Percentiles rank a stretch among this genome's conserved stretches.
Evolutionary conservation across 1,140 invertebrate genomes (phyloP).

Genomic region (Drosophila equinoxialis): DNA sequence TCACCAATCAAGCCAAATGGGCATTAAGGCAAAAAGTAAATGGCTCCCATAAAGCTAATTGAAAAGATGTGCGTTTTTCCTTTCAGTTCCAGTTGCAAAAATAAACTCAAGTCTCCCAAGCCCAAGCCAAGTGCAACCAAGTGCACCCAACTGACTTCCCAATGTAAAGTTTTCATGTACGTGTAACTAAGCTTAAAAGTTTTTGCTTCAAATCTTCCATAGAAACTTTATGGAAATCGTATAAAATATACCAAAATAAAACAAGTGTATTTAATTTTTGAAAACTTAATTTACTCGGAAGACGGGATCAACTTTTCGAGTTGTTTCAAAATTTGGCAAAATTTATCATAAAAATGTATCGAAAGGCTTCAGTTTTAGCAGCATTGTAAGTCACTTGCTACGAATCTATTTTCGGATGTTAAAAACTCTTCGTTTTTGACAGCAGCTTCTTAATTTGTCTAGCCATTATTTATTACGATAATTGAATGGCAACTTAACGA

Average conservation of each 20-base stretch:
- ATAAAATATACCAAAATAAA: neutral
- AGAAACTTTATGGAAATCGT: neutral
- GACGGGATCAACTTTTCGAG: neutral
- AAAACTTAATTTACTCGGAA: too few relatives aligned
- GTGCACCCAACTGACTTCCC: neutral
- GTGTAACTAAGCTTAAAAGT: neutral
- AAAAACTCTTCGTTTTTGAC: neutral
- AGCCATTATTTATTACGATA: conserved; percentile 1
- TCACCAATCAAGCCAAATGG: neutral
- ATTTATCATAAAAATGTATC: too few relatives aligned
- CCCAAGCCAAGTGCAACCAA: neutral
- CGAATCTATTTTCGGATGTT: too few relatives aligned
- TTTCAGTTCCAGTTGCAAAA: too few relatives aligned
- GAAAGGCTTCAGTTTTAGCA: too few relatives aligned
- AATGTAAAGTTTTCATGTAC: neutral
- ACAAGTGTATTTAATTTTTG: neutral
- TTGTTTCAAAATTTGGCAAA: too few relatives aligned
- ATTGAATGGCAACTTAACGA: conserved; percentile 7
- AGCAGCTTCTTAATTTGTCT: conserved; percentile 2
- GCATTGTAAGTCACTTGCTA: too few relatives aligned
- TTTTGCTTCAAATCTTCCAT: neutral
- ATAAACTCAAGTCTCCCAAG: too few relatives aligned
- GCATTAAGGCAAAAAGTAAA: neutral
- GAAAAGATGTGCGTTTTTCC: neutral
- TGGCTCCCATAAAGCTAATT: neutral